phyloP scores from a whole-genome alignment of 2,113 vertebrate genomes.

The Rhea americana region DNA sequence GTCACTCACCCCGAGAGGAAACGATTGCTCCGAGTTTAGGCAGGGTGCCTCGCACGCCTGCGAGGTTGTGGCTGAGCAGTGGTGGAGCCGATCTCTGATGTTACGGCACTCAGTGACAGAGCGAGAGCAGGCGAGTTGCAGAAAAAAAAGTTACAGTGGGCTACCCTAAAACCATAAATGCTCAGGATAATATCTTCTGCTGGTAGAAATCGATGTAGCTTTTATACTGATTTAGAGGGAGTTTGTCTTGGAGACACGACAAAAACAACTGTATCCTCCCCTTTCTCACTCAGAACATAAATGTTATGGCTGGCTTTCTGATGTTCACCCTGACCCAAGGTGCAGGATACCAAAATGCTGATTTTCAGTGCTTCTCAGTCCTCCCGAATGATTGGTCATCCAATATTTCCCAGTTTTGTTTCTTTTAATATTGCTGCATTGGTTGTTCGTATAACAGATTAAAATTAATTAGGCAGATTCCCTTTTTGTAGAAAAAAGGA shows the following conservation, averaged over 20 bases:
- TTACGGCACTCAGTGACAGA: neutral
- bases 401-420: neutral
- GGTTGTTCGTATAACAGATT: neutral
- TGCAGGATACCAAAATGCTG: neutral
- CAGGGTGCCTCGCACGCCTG: neutral
- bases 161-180: neutral
- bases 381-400: neutral
- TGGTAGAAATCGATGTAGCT: neutral
- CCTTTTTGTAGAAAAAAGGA: neutral
- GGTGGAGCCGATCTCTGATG: neutral
- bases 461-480: neutral
- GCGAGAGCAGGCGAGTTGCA: neutral
- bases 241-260: neutral
- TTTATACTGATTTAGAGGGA: neutral
- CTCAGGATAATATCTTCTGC: neutral
- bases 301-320: neutral
- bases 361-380: neutral
- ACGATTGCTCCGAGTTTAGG: constrained; percentile 23
- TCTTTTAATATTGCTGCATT: neutral
- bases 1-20: constrained; percentile 9
- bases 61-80: neutral
- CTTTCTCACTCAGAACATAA: neutral
- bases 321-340: neutral
- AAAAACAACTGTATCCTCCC: neutral
- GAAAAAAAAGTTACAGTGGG: neutral